Evolutionary conservation across 2,888 invertebrate species (phyloP), one percentile per base, ranked within the genome.

Genomic region (Heliconius sara): DNA sequence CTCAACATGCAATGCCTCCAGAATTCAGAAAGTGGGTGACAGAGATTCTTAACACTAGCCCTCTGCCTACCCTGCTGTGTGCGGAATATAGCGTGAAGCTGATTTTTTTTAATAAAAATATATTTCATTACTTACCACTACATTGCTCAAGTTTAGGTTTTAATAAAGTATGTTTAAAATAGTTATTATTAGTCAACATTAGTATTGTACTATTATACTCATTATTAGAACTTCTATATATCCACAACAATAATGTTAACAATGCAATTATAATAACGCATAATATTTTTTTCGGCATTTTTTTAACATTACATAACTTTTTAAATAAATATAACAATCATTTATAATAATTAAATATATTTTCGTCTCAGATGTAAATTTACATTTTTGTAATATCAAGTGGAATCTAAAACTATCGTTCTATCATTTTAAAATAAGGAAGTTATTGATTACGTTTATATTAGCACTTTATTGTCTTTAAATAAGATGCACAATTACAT

Each of bases 161-260:
- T 76, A 90, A 85, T 25, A 88, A 39, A 13, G 85, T 78, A 80
- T 89, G 85, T 78, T 72, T 73, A 39, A 74, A 74, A 16, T 87
- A 87, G 77, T 85, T 87, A 52, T 87, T 87, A 80, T 80, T 84
- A 83, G 85, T 85, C 76, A 88, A 78, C 81, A 86, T 83, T 79
- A 83, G 80, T n/a, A 91, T 83, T n/a, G 87, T 84, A 80, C 86
- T 87, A 47, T 85, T 87, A n/a, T 85, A 84, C 81, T 91, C 89
- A 30, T 80, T 84, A 80, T 86, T 89, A 3, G 89, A 86, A 84
- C 88, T 90, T 87, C 90, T 90, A 83, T 91, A 90, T n/a, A 91
- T 86, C 92, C 92, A 93, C 81, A 87, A 84, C 63, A 88, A 83
- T 43, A 63, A 75, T 65, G 43, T 75, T 65, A 75, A 75, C 30